A percentile compares a stretch with the other conserved stretches of the same genome.
phyloP scores from a whole-genome alignment of 2,888 invertebrate genomes.

The Chironomus riparius region DNA sequence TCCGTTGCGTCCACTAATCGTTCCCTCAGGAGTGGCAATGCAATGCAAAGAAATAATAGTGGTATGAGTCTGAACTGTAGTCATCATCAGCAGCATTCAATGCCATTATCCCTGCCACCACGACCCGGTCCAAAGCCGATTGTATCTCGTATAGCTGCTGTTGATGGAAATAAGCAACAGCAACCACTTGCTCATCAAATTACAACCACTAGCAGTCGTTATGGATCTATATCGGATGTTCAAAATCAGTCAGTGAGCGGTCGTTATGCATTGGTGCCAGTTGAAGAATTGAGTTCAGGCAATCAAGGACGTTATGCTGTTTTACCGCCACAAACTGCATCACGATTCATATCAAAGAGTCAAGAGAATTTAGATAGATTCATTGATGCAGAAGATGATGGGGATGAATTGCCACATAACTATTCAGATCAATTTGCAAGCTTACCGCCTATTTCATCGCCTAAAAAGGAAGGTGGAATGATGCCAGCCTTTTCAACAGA shows the following conservation, averaged over 20 bases:
- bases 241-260: conserved; percentile 33
- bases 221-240: conserved; percentile 33
- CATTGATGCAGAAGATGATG: conserved; percentile 1
- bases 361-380: conserved; percentile 38
- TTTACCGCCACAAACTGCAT: conserved; percentile 39
- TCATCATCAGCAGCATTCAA: conserved; percentile 30
- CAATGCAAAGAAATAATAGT: conserved; percentile 15
- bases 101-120: conserved; percentile 31
- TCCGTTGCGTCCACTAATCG: conserved; percentile 20
- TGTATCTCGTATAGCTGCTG: conserved; percentile 28
- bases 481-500: conserved; percentile 43
- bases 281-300: conserved; percentile 37
- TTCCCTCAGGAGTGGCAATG: conserved; percentile 15
- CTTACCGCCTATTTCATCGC: conserved; percentile 23
- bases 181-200: conserved; percentile 32
- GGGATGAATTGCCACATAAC: conserved; percentile 2
- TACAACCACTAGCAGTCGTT: conserved; percentile 34
- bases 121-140: conserved; percentile 33
- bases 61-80: conserved; percentile 31
- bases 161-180: conserved; percentile 38
- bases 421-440: conserved; percentile 19
- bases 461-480: conserved; percentile 32
- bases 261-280: conserved; percentile 47
- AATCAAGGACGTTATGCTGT: conserved; percentile 38
- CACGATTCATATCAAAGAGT: conserved; percentile 35